phyloP scores from a whole-genome alignment of 2,113 vertebrate species.

The Rana temporaria region DNA sequence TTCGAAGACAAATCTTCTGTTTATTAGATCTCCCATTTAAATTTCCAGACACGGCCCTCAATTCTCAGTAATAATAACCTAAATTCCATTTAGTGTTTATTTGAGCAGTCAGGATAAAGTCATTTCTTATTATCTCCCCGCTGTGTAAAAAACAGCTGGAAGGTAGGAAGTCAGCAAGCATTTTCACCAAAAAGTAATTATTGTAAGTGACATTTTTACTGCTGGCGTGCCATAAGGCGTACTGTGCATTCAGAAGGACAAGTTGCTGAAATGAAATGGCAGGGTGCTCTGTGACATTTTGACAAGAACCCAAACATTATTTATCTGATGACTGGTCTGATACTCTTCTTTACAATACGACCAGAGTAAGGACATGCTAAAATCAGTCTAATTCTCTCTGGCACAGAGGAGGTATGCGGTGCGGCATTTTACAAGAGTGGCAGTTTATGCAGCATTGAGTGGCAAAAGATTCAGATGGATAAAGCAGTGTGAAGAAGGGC shows the following conservation, averaged over 20 bases:
- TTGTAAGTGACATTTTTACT: constrained; percentile 92
- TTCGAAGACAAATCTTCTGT: constrained; percentile 69
- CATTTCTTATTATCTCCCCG: constrained; percentile 97
- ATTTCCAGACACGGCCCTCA: constrained; percentile 70
- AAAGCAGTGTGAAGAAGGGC: not conserved
- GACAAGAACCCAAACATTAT: constrained; percentile 79
- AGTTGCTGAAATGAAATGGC: constrained; percentile 85
- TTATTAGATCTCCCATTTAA: constrained; percentile 71
- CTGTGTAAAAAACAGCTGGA: constrained; percentile 92
- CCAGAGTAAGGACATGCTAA: constrained; percentile 58
- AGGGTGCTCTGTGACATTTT: constrained; percentile 83
- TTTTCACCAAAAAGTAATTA: constrained; percentile 87
- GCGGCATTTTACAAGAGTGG: not conserved
- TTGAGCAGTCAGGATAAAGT: constrained; percentile 98
- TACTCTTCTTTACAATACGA: constrained; percentile 62
- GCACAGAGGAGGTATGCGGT: not conserved
- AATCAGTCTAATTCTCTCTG: constrained; percentile 24
- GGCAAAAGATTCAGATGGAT: not conserved
- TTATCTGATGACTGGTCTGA: constrained; percentile 69
- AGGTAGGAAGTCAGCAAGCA: constrained; percentile 88
- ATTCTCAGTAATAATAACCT: constrained; percentile 78
- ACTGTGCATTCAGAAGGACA: constrained; percentile 78
- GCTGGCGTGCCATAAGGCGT: constrained; percentile 83
- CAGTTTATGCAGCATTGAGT: constrained; percentile 23
- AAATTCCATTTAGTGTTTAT: constrained; percentile 91